Evolutionary conservation across 2,113 vertebrate genomes (phyloP).

Genomic region (Hippopotamus amphibius): DNA sequence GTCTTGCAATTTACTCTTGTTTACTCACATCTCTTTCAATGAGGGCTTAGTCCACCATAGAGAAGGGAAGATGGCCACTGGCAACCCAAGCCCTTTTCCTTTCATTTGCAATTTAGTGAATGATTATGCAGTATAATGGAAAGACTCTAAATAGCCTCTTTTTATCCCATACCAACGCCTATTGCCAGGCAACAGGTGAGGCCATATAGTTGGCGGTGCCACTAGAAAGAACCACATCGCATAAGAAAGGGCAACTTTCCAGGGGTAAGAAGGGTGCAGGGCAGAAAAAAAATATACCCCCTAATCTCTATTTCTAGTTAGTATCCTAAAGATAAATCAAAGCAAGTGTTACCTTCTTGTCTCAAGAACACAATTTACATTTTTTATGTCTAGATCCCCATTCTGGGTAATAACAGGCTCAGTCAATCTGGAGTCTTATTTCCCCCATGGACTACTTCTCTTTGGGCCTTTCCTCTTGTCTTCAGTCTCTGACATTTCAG

Average conservation of each 20-base stretch:
- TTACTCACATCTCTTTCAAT: not conserved
- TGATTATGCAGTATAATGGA: not conserved
- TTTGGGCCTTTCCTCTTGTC: not conserved
- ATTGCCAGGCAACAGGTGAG: not conserved
- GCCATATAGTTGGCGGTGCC: not conserved
- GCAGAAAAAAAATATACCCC: not conserved
- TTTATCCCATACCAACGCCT: not conserved
- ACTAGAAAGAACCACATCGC: not conserved
- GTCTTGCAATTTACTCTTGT: not conserved
- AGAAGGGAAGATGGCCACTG: not conserved
- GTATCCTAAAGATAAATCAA: not conserved
- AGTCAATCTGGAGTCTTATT: not conserved
- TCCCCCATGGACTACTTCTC: not conserved
- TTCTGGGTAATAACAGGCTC: not conserved
- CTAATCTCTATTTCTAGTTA: not conserved
- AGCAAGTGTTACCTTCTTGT: not conserved
- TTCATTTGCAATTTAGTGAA: not conserved
- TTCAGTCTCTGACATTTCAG: not conserved
- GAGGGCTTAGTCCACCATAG: not conserved
- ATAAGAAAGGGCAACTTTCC: not conserved
- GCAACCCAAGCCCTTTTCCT: not conserved
- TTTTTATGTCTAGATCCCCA: not conserved
- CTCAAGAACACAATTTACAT: not conserved
- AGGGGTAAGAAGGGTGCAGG: fast-evolving
- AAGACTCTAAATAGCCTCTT: not conserved